Evolutionary conservation across 30 jellyfish, hydroid and myxozoan genomes (phyloP).

Genomic region (Aurelia sp.): DNA sequence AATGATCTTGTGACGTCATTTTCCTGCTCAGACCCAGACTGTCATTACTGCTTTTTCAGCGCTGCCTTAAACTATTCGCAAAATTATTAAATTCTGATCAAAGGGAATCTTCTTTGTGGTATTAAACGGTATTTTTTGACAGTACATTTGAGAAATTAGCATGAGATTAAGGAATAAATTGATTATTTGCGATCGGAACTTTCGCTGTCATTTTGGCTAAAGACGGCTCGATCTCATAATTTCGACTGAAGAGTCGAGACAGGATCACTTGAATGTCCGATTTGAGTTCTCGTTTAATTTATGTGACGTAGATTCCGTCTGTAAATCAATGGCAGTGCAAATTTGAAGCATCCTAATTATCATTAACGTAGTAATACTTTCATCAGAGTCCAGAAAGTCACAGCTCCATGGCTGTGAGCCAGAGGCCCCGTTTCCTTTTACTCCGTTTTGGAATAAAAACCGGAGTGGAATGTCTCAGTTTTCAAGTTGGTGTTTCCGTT

Average conservation of each 20-base stretch:
- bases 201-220: constrained; percentile 8
- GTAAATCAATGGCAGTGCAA: too few species aligned
- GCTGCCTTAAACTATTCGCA: neutral
- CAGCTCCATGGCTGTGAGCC: too few species aligned
- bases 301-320: too few species aligned
- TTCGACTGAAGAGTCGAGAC: neutral
- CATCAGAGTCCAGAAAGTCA: too few species aligned
- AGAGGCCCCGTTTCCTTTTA: too few species aligned
- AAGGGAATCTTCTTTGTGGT: constrained; percentile 15
- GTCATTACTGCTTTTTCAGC: neutral
- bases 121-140: constrained; percentile 33
- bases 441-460: too few species aligned
- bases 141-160: constrained; percentile 11
- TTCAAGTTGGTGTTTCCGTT: too few species aligned
- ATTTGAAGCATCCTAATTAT: too few species aligned
- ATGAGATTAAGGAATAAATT: constrained; percentile 9
- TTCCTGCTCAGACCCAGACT: constrained; percentile 4
- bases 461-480: too few species aligned
- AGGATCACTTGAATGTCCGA: neutral
- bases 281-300: too few species aligned
- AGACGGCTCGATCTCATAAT: too few species aligned
- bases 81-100: constrained; percentile 7
- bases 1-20: neutral
- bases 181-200: constrained; percentile 19
- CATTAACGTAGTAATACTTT: too few species aligned